Evolutionary conservation across 2,113 vertebrate genomes (phyloP).

Genomic region (Hucho hucho): DNA sequence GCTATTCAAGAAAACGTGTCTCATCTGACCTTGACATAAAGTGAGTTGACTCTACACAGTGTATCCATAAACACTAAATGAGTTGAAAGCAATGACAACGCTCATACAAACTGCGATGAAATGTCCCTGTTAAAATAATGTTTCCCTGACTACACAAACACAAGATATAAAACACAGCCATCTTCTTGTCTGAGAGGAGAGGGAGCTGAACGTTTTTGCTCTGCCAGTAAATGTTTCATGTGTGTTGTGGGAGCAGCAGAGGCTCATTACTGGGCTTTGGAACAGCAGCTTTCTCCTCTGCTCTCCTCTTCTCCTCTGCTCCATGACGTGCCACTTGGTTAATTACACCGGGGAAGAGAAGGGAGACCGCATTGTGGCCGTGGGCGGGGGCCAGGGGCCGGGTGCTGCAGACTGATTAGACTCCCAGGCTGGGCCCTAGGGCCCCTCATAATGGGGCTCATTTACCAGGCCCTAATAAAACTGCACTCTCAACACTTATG

Average conservation of each 20-base stretch:
- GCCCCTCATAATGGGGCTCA: constrained; percentile 81
- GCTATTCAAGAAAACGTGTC: too few species aligned
- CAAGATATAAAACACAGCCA: neutral
- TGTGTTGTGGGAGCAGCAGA: neutral
- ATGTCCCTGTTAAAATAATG: neutral
- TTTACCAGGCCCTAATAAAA: constrained; percentile 80
- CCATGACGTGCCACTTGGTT: neutral
- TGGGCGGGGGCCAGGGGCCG: constrained; percentile 26
- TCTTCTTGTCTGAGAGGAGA: neutral
- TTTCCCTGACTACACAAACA: neutral
- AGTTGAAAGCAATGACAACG: neutral
- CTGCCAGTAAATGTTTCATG: constrained; percentile 6
- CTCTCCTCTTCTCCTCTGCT: neutral
- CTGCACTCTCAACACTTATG: constrained; percentile 39
- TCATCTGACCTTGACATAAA: too few species aligned
- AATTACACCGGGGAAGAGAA: constrained; percentile 78
- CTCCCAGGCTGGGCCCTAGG: constrained; percentile 78
- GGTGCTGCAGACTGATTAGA: constrained; percentile 85
- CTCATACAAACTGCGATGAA: neutral
- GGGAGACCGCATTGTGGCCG: constrained; percentile 72
- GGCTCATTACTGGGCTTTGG: constrained; percentile 1
- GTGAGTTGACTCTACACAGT: too few species aligned
- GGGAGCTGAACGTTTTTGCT: neutral
- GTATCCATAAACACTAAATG: neutral
- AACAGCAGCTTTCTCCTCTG: neutral